Conservation (phyloP, 1,140 invertebrate species). For the Hypothenemus hampei region DNA sequence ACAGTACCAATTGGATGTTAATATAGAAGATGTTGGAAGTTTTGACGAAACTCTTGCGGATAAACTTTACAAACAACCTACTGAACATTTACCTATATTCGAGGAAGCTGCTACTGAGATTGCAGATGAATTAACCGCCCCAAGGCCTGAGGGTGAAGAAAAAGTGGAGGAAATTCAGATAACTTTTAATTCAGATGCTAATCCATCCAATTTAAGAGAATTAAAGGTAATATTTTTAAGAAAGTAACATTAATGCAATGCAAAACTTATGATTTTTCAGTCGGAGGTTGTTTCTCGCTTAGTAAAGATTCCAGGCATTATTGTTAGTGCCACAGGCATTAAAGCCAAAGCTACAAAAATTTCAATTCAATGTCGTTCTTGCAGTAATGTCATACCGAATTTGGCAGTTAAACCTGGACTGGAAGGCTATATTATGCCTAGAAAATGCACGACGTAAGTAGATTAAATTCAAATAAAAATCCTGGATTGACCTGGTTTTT, state of each 20-base stretch:
- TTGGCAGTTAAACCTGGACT: slow-evolving; percentile 89
- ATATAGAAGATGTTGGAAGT: slow-evolving; percentile 88
- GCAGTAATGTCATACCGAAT: slow-evolving; percentile 84
- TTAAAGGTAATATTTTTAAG: slow-evolving; percentile 64
- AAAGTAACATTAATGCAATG: neutral
- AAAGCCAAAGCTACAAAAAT: slow-evolving; percentile 93
- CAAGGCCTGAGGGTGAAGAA: slow-evolving; percentile 85
- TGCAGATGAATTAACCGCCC: slow-evolving; percentile 92
- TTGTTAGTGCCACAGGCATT: slow-evolving; percentile 90
- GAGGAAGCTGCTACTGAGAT: slow-evolving; percentile 97
- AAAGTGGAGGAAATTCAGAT: slow-evolving; percentile 93
- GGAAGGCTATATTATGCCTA: slow-evolving; percentile 94
- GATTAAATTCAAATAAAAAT: neutral
- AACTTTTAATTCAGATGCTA: slow-evolving; percentile 77
- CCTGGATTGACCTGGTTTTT: slow-evolving; percentile 31
- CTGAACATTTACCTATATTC: slow-evolving; percentile 90
- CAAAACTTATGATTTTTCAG: slow-evolving; percentile 52
- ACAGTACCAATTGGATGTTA: slow-evolving; percentile 89
- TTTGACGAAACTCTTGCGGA: slow-evolving; percentile 94
- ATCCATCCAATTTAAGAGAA: slow-evolving; percentile 75
- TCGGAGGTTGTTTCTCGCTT: slow-evolving; percentile 89
- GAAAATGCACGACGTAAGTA: slow-evolving; percentile 88
- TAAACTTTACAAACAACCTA: slow-evolving; percentile 86
- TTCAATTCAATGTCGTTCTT: slow-evolving; percentile 93
- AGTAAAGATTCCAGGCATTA: slow-evolving; percentile 94